Evolutionary conservation across 2,888 invertebrate genomes (phyloP).

Genomic region (Andrena bicolor): DNA sequence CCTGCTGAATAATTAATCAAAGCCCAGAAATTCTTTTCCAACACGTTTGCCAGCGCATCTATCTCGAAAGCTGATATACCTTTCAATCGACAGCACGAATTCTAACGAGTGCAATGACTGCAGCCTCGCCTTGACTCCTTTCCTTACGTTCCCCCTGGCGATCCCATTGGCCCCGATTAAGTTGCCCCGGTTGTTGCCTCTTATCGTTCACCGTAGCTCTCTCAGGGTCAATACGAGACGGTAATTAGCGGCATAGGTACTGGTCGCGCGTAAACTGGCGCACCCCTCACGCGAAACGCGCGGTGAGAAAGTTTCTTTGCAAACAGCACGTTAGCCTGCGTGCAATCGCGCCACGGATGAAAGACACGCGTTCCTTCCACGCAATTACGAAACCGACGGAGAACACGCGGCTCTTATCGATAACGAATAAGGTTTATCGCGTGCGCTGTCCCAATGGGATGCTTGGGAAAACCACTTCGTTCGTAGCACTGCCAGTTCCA

Average conservation of each 20-base stretch:
- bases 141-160: conserved; percentile 53
- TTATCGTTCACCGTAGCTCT: conserved; percentile 53
- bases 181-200: conserved; percentile 61
- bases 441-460: not conserved
- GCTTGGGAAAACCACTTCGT: not conserved
- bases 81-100: conserved; percentile 47
- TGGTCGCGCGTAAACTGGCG: conserved; percentile 14
- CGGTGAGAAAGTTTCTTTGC: conserved; percentile 24
- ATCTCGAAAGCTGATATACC: not conserved
- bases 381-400: conserved; percentile 5
- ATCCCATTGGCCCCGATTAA: conserved; percentile 63
- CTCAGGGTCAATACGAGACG: conserved; percentile 64
- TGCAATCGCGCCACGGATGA: not conserved
- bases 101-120: conserved; percentile 62
- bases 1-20: no score
- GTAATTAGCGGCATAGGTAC: conserved; percentile 43
- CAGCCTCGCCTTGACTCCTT: conserved; percentile 65
- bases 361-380: not conserved
- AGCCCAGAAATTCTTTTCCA: not conserved
- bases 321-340: conserved; percentile 1
- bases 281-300: not conserved
- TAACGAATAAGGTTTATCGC: not conserved
- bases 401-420: conserved; percentile 8
- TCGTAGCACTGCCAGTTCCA: no score
- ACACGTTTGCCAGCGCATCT: not conserved